phyloP scores from a whole-genome alignment of 2,797 vertebrate species.

The Sebastes baramenuke region DNA sequence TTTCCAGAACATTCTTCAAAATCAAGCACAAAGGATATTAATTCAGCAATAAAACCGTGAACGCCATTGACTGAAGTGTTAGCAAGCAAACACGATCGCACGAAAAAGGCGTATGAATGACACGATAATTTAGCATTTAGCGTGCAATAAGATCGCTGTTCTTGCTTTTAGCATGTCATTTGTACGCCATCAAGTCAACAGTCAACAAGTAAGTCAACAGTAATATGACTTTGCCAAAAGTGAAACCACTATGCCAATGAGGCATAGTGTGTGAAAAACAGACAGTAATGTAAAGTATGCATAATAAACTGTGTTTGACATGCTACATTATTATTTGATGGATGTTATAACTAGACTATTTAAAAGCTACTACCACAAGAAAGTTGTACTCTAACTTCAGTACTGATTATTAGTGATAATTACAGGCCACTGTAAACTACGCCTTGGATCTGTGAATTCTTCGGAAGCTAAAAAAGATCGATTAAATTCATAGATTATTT shows the following conservation, averaged over 20 bases:
- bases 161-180: no score
- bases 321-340: constrained; percentile 6
- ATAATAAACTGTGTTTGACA: constrained; percentile 8
- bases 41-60: background rate
- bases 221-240: background rate
- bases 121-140: no score
- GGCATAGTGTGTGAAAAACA: background rate
- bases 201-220: no score
- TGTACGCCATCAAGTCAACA: no score
- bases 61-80: background rate
- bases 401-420: constrained; percentile 22
- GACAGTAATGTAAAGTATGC: background rate
- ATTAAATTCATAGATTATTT: constrained; percentile 53
- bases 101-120: no score
- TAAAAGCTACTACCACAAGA: background rate
- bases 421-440: constrained; percentile 9
- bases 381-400: background rate
- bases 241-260: background rate
- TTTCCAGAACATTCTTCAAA: background rate
- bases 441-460: constrained; percentile 20
- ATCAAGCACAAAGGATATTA: background rate
- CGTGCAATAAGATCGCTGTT: no score
- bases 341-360: background rate
- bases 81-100: background rate
- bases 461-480: constrained; percentile 28